phyloP scores from a whole-genome alignment of 2,888 invertebrate genomes.

The Sphinx pinastri region DNA sequence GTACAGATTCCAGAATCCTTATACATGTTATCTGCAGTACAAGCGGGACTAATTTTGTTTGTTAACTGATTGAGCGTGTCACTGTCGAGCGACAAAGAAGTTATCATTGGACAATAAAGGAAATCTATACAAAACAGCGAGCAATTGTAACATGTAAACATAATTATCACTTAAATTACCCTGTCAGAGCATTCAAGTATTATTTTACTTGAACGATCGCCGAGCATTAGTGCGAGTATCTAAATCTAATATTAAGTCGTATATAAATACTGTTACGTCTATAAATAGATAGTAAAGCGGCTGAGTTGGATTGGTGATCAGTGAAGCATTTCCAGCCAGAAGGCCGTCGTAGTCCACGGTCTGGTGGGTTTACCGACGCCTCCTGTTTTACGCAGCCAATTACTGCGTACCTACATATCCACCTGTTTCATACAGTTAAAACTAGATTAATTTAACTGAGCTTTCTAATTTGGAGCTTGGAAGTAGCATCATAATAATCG shows the following conservation, averaged over 20 bases:
- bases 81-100: constrained; percentile 13
- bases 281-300: constrained; percentile 24
- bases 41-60: constrained; percentile 22
- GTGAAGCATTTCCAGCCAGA: constrained; percentile 53
- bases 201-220: constrained; percentile 2
- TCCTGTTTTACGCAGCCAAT: constrained; percentile 54
- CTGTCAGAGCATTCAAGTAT: background rate
- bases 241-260: constrained; percentile 11
- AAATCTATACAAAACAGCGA: constrained; percentile 24
- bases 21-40: constrained; percentile 14
- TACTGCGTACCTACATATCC: constrained; percentile 30
- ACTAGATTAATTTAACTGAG: constrained; percentile 32
- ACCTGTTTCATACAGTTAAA: constrained; percentile 28
- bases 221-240: constrained; percentile 9
- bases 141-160: constrained; percentile 19
- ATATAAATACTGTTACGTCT: constrained; percentile 24
- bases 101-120: constrained; percentile 24
- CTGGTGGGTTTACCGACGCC: constrained; percentile 52
- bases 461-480: constrained; percentile 1
- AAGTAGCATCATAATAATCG: background rate
- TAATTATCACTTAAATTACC: constrained; percentile 20
- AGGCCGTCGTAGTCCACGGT: constrained; percentile 57
- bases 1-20: constrained; percentile 20
- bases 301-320: constrained; percentile 58
- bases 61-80: constrained; percentile 22